Conservation (phyloP, 1,140 invertebrate species). For the Ceratosolen fusciceps region DNA sequence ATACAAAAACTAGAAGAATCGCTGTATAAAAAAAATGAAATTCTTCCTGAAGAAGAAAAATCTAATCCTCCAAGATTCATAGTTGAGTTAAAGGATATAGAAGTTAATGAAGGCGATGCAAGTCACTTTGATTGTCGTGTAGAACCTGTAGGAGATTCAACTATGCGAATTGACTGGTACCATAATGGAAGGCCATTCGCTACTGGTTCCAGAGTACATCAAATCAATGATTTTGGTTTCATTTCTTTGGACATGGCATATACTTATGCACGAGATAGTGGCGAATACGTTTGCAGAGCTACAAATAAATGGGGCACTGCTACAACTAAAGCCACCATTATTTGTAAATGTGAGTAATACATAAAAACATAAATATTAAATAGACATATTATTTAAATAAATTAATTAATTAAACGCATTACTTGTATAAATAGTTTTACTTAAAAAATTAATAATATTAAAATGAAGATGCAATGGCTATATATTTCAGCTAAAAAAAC, state of each 20-base stretch:
- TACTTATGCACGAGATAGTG: conserved; percentile 86
- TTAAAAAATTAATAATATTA: not conserved
- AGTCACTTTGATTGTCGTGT: conserved; percentile 94
- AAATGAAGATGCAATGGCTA: conserved; percentile 9
- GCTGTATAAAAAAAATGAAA: conserved; percentile 89
- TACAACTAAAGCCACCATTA: conserved; percentile 87
- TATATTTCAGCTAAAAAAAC: conserved; percentile 80
- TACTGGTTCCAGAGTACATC: conserved; percentile 90
- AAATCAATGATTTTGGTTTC: conserved; percentile 94
- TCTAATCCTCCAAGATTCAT: conserved; percentile 88
- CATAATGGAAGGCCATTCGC: conserved; percentile 90
- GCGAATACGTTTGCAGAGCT: conserved; percentile 88
- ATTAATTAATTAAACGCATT: not conserved
- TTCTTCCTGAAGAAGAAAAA: conserved; percentile 84
- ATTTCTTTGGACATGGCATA: conserved; percentile 91
- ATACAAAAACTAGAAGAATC: conserved; percentile 92
- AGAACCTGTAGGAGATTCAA: conserved; percentile 87
- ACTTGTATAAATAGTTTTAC: not conserved
- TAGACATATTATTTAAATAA: too few relatives aligned
- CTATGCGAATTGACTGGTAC: conserved; percentile 95
- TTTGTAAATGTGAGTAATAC: conserved; percentile 76
- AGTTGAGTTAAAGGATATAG: conserved; percentile 87
- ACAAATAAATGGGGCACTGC: conserved; percentile 89
- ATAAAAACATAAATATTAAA: too few relatives aligned
- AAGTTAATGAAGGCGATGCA: conserved; percentile 87